Percentiles rank a stretch among this genome's conserved stretches.
These are phyloP conservation scores for Drosophila quinaria DNA, from an alignment of 2,888 invertebrate species.

Conservation along the genomic window DNA sequence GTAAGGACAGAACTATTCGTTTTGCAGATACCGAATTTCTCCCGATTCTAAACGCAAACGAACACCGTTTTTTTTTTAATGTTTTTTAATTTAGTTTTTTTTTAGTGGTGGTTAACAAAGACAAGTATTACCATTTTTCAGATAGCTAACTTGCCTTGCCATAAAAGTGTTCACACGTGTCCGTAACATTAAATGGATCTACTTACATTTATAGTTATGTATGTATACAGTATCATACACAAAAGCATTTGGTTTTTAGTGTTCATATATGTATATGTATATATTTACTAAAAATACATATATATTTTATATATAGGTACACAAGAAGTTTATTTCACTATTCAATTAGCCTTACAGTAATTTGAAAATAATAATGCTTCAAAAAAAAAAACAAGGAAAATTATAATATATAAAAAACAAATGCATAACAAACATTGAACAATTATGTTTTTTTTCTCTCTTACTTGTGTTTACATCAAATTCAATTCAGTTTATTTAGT, in stretches of 20 bases:
- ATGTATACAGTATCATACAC: constrained; percentile 34
- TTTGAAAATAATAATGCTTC: constrained; percentile 33
- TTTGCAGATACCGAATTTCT: neutral
- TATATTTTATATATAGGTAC: constrained; percentile 65
- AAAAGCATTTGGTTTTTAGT: constrained; percentile 23
- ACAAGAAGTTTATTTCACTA: constrained; percentile 76
- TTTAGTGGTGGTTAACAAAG: constrained; percentile 51
- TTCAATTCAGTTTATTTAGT: constrained; percentile 14
- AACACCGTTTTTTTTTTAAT: constrained; percentile 21
- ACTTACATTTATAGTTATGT: constrained; percentile 25
- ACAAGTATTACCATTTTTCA: constrained; percentile 48
- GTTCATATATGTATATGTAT: constrained; percentile 27
- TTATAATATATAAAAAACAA: constrained; percentile 56
- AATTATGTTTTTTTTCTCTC: constrained; percentile 35
- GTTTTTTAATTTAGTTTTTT: constrained; percentile 41
- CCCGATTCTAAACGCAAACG: neutral
- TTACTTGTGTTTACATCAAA: constrained; percentile 35
- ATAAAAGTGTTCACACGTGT: constrained; percentile 61
- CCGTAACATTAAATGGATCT: constrained; percentile 59
- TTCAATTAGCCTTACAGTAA: constrained; percentile 59
- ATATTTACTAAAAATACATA: constrained; percentile 24
- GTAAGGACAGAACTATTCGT: no score
- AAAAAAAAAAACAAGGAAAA: constrained; percentile 20
- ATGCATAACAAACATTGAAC: constrained; percentile 80
- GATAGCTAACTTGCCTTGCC: constrained; percentile 49